Evolutionary conservation across 2,888 invertebrate genomes (phyloP).

Genomic region (Brachypalpus laphriformis): DNA sequence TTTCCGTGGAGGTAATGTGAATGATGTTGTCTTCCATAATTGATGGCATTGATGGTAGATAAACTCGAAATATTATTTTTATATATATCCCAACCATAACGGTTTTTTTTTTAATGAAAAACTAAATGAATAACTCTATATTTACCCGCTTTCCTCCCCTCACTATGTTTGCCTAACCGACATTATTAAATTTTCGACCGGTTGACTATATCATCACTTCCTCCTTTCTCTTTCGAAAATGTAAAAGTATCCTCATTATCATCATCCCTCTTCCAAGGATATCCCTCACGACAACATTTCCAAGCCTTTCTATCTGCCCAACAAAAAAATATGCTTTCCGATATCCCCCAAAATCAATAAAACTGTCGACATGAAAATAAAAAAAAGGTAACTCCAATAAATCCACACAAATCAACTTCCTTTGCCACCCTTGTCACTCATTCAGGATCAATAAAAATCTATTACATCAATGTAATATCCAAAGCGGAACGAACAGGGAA

Average conservation of each 20-base stretch:
- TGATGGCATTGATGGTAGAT: too few species aligned
- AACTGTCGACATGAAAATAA: constrained; percentile 65
- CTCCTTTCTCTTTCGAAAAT: background rate
- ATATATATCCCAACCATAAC: too few species aligned
- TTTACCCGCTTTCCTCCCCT: too few species aligned
- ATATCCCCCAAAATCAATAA: constrained; percentile 59
- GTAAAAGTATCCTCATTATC: constrained; percentile 1
- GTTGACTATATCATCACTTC: too few species aligned
- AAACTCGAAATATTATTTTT: too few species aligned
- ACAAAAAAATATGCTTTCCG: background rate
- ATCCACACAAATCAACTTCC: constrained; percentile 57
- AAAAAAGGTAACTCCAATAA: constrained; percentile 53
- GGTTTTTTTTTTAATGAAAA: too few species aligned
- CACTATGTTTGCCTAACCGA: background rate
- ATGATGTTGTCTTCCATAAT: too few species aligned
- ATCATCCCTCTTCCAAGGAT: background rate
- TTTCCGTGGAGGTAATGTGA: too few species aligned
- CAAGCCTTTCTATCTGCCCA: background rate
- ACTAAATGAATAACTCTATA: too few species aligned
- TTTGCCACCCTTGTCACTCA: constrained; percentile 58
- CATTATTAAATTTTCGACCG: too few species aligned
- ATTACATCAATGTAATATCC: constrained; percentile 64
- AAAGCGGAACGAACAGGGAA: constrained; percentile 37
- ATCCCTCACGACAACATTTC: background rate
- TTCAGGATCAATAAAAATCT: constrained; percentile 71